A percentile compares a stretch with the other conserved stretches of the same genome.
Conservation (phyloP, 53 echinoderm and acorn worm genomes). For the Patiria pectinifera region DNA sequence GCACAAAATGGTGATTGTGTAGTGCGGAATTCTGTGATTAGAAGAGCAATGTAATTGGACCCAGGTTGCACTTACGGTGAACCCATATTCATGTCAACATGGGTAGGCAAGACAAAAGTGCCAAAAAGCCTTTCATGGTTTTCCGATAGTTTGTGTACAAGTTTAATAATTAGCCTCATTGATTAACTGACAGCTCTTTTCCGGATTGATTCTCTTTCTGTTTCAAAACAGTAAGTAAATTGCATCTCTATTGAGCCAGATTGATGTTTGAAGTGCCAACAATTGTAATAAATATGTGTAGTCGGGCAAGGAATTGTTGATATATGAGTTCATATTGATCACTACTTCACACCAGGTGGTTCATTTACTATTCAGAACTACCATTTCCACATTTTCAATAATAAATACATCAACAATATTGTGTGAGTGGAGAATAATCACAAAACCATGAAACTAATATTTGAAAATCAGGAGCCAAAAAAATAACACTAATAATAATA, state of each 20-base stretch:
- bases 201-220: neutral
- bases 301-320: neutral
- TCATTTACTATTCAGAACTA: neutral
- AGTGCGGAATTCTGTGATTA: no score
- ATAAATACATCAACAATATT: no score
- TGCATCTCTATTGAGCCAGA: neutral
- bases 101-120: neutral
- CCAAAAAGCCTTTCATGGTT: neutral
- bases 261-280: neutral
- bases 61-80: no score
- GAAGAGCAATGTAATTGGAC: no score
- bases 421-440: no score
- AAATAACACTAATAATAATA: no score
- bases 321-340: neutral
- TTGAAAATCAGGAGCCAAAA: no score
- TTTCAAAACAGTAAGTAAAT: neutral
- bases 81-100: no score
- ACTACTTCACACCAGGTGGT: neutral
- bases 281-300: neutral
- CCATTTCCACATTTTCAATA: no score
- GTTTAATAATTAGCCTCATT: neutral
- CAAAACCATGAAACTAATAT: no score
- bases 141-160: neutral
- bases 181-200: neutral
- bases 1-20: no score